Conservation (phyloP, 2,797 vertebrate species). For the Neomorphus geoffroyi region DNA sequence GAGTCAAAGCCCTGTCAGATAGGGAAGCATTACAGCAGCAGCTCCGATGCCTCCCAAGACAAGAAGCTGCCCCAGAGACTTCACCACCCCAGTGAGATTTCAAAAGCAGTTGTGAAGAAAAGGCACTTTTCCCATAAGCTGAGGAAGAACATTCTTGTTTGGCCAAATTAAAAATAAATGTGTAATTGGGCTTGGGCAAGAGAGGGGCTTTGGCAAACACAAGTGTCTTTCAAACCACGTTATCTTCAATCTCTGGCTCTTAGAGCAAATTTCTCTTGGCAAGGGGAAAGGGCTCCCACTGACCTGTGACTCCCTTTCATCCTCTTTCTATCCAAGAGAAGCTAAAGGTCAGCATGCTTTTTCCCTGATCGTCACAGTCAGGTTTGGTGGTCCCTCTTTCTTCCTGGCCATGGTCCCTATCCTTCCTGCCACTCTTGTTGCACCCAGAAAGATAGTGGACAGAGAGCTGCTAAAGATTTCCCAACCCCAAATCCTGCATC, state of each 20-base stretch:
- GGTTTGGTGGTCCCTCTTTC: background rate
- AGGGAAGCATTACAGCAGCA: background rate
- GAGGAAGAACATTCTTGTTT: background rate
- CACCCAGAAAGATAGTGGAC: background rate
- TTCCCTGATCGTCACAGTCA: background rate
- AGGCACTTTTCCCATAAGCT: background rate
- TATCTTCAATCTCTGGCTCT: slow-evolving; percentile 25
- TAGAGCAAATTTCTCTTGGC: background rate
- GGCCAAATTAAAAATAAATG: slow-evolving; percentile 38
- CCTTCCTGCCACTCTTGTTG: background rate
- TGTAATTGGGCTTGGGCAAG: background rate
- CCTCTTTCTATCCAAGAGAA: background rate
- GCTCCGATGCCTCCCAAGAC: background rate
- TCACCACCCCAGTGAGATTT: background rate
- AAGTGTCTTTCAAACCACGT: background rate
- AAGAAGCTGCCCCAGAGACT: background rate
- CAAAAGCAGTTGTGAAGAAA: background rate
- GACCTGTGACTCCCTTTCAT: background rate
- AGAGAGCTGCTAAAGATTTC: background rate
- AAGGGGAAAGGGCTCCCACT: background rate
- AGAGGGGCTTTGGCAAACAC: slow-evolving; percentile 1
- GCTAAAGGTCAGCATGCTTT: background rate
- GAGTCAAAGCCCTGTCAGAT: background rate
- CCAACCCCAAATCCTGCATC: background rate
- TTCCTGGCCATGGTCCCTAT: background rate